A percentile compares a stretch with the other conserved stretches of the same genome.
These are phyloP conservation scores for Lemur catta DNA, from an alignment of 2,797 vertebrate genomes.

Conservation along the genomic window DNA sequence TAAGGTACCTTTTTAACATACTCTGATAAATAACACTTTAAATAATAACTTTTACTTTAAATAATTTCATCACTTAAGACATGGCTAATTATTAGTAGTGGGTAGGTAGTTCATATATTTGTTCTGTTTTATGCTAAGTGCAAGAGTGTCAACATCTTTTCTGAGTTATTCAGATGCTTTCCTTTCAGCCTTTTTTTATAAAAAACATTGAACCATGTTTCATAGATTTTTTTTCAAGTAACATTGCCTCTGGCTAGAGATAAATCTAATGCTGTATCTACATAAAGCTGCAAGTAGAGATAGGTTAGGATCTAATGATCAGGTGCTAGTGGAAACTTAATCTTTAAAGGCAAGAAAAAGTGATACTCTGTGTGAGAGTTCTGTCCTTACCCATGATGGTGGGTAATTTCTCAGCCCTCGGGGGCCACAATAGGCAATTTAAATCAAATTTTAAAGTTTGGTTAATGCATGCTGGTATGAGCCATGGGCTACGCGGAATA, in stretches of 20 bases:
- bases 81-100: not conserved
- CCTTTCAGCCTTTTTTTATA: not conserved
- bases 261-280: not conserved
- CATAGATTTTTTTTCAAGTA: not conserved
- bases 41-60: not conserved
- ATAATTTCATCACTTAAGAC: not conserved
- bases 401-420: not conserved
- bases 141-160: not conserved
- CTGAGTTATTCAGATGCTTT: not conserved
- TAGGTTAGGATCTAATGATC: constrained; percentile 16
- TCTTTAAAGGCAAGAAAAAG: constrained; percentile 5
- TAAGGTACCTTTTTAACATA: not conserved
- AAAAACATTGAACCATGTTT: not conserved
- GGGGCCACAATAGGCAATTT: too few species aligned
- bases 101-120: not conserved
- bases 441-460: not conserved
- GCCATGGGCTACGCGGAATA: not conserved
- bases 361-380: not conserved
- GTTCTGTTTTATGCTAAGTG: not conserved
- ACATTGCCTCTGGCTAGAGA: not conserved
- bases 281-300: not conserved
- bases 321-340: not conserved
- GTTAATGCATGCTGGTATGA: not conserved
- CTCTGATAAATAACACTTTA: not conserved
- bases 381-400: not conserved